Evolutionary conservation across 1,140 invertebrate species (phyloP), one percentile per base, ranked within the genome.

Genomic region (Drosophila parabipectinata): DNA sequence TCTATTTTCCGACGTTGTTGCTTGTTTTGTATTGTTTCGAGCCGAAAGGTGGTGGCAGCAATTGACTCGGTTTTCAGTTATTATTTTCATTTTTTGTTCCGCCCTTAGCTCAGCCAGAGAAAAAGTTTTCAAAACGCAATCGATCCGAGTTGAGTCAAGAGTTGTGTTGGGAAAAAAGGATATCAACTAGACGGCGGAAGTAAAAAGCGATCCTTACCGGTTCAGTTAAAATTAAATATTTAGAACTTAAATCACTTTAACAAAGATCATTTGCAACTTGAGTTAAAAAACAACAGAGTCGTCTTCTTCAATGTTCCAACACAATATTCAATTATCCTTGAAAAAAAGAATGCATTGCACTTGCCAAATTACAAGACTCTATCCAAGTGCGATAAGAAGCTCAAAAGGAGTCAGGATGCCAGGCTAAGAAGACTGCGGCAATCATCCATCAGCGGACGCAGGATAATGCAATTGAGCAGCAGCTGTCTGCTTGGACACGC

Each of bases 281-380:
- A 30, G 9, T 62, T 8, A 24, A 63, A 24, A 66, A 64, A 32
- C 47, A 47, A 64, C 63, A 48, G 12, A n/a, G 9, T 14, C 28
- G 34, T 12, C 6, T 28, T 21, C 28, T 51, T 51, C 48, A 47
- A 59, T 61, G 44, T 62, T 32, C 57, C 6, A 26, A 56, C 44
- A 52, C 52, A 73, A 73, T 73, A 76, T 76, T 69, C 73, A 60
- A 61, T 76, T 67, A 75, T 53, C 26, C 61, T 45, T 57, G 8
- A 39, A 34, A 52, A 34, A 30, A 39, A 18, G 41, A 14, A 44
- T 44, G 24, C 34, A 24, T 47, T 59, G 56, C 58, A 66, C 72
- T 76, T 80, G 77, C 78, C 77, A 80, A 80, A 80, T 80, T 80
- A 80, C 66, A 76, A 39, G 56, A 55, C 72, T 45, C 63, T n/a